A percentile compares a stretch with the other conserved stretches of the same genome.
These are phyloP conservation scores for Hylia prasina DNA, from an alignment of 2,113 vertebrate species.

Conservation along the genomic window DNA sequence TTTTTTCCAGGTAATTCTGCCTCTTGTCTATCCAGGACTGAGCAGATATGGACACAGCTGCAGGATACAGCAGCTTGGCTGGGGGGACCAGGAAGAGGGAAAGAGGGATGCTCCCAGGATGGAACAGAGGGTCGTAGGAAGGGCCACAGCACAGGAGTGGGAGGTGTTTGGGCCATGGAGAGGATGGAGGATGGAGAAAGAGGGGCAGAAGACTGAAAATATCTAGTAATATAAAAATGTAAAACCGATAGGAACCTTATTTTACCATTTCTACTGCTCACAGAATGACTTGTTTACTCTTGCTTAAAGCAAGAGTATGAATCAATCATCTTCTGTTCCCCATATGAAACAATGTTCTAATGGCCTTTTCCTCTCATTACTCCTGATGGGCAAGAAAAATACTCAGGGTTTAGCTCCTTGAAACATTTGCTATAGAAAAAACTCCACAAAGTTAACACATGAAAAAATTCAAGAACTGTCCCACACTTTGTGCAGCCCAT, in stretches of 20 bases:
- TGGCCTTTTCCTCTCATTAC: not conserved
- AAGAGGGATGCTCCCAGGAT: not conserved
- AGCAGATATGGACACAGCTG: not conserved
- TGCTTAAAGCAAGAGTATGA: not conserved
- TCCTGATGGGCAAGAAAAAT: not conserved
- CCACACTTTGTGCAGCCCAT: not conserved
- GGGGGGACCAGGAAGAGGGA: not conserved
- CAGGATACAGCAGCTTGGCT: not conserved
- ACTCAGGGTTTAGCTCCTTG: not conserved
- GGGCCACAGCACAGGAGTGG: not conserved
- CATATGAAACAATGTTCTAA: not conserved
- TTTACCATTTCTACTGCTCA: not conserved
- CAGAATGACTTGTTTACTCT: not conserved
- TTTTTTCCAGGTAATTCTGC: not conserved
- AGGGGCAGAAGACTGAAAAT: not conserved
- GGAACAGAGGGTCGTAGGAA: accelerated
- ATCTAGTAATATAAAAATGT: not conserved
- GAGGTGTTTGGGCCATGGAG: not conserved
- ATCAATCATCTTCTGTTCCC: not conserved
- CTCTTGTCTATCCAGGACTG: not conserved
- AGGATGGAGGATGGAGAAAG: not conserved
- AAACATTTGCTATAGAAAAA: not conserved
- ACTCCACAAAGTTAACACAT: not conserved
- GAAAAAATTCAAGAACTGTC: not conserved
- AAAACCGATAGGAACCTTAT: not conserved